These are phyloP conservation scores for Micropoecilia bifurca DNA, from an alignment of 2,797 vertebrate species.

Conservation along the genomic window DNA sequence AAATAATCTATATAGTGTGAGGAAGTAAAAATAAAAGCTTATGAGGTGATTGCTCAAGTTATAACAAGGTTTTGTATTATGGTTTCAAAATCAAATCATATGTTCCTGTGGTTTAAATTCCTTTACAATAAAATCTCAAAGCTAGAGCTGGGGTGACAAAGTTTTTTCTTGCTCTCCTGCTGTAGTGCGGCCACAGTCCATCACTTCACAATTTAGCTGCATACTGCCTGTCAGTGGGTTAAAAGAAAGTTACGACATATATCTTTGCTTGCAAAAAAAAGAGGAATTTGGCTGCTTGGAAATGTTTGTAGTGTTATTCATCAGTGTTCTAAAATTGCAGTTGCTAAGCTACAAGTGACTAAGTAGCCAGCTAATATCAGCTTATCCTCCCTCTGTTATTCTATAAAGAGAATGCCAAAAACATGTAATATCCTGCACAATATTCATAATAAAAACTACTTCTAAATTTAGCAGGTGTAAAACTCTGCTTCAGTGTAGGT, in stretches of 20 bases:
- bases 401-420: not conserved
- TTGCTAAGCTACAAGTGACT: conserved; percentile 1
- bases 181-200: not conserved
- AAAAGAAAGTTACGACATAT: not conserved
- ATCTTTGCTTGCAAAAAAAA: not conserved
- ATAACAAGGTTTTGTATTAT: not conserved
- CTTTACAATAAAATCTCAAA: not conserved
- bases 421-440: not conserved
- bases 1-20: not conserved
- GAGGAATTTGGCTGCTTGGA: not conserved
- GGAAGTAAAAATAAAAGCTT: not conserved
- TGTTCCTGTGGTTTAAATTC: not conserved
- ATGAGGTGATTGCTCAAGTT: not conserved
- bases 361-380: not conserved
- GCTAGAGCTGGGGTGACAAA: not conserved
- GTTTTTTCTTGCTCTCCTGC: not conserved
- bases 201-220: not conserved
- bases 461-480: not conserved
- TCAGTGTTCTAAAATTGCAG: not conserved
- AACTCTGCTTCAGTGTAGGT: not conserved
- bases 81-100: not conserved
- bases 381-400: not conserved
- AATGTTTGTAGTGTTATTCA: not conserved
- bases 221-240: not conserved
- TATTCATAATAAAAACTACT: not conserved